Evolutionary conservation across 2,113 vertebrate species (phyloP), one percentile per base, ranked within the genome.

Genomic region (Poeciliopsis occidentalis): DNA sequence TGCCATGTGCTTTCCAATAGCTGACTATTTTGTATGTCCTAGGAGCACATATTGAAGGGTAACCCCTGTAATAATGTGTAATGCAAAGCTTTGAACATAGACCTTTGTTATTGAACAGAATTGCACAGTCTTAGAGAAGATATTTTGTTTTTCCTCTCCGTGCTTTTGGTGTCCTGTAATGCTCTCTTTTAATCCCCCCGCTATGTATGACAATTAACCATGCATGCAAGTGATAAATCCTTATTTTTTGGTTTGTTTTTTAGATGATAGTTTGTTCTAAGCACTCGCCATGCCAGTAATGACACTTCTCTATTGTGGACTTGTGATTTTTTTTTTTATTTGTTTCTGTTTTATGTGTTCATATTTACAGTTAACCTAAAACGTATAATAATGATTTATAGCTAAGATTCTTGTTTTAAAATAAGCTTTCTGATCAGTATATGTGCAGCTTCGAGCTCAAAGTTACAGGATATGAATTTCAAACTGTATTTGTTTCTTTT

Each of bases 211-310:
- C 85, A 81, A 88, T 86, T 85, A 90, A 75, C 78, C 71, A 71
- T 92, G 94, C 94, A 94, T 95, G 94, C 92, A 73, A 92, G 89
- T 92, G 82, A 88, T 47, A 19, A 19, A 47, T 47, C 17, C 5
- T 47, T 47, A 19, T 47, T 17, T 70, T 13, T 65, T 11, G 41
- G 15, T 41, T 41, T 65, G 34, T 1, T 5, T n/a, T 39, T 39
- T 39, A 19, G 92, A 90, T 12, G 60, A 84, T 87, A 89, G 89
- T 79, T 89, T 83, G 90, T 84, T 85, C 72, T 82, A 85, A 86
- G 83, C 31, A 68, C 82, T 80, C 32, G 70, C 83, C 75, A 78
- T 75, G 63, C 86, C 86, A 67, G 70, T 88, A 76, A 57, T 68
- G 83, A 86, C 85, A 76, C 81, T 60, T 81, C 85, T 87, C 88